Base-by-base conservation (phyloP, 2,113 vertebrate genomes). In the Bubo scandiacus region DNA sequence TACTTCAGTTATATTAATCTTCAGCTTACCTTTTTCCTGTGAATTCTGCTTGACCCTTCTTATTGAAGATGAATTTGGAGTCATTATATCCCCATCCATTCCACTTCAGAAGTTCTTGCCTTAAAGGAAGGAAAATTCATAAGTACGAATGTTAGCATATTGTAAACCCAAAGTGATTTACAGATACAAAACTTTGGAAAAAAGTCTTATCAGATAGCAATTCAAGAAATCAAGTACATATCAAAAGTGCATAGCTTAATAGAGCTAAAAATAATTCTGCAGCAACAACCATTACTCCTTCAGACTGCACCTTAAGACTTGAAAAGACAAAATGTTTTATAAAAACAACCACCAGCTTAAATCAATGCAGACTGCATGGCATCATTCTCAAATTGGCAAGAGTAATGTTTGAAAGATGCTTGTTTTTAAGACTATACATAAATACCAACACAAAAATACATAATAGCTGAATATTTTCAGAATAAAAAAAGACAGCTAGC, bases 11-110 rank as follows among this genome's bases (percentile, higher is more conserved):
- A 75, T 3, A 36, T 3, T n/a, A 18, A 18, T 67, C 34, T 68
- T 61, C 40, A 77, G 2, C 61, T 97, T 98, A 99, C 99, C 99
- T 99, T 98, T 98, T 99, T 61, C 99, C 99, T 63, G 99, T 99
- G 93, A 99, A 99, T 97, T 99, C 99, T 95, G 98, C 98, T 98
- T 99, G 99, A 51, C 99, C 99, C 92, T 99, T 99, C 97, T 99
- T 99, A 97, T 99, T 99, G 94, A 99, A 99, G 82, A 99, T 89
- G 85, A 99, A 99, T 97, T 97, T 99, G 73, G 99, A 99, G 88
- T 99, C 99, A 91, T 98, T 99, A 97, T 99, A 99, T 81, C 99
- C 99, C 99, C 99, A 99, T 90, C 99, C 99, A 88, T 99, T 99
- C 99, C 99, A 99, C 92, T 99, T 99, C 98, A 99, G 98, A 92